Evolutionary conservation across 64 coral and sea anemone species (phyloP).

Genomic region (Exaiptasia diaphana): DNA sequence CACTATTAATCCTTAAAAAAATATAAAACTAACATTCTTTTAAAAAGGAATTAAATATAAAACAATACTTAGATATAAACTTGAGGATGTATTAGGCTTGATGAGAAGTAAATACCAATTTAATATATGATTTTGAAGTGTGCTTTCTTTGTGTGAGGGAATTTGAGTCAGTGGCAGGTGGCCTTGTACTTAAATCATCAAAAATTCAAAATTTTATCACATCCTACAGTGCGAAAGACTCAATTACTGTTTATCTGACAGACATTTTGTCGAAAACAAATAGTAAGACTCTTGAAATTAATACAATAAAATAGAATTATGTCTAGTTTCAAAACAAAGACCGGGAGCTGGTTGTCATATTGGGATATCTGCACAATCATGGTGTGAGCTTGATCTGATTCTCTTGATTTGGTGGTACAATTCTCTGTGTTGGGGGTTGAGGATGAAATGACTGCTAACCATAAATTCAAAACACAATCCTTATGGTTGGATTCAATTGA

Average conservation of each 20-base stretch:
- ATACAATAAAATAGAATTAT: slow-evolving; percentile 1
- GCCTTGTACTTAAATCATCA: neutral
- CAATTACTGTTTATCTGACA: slow-evolving; percentile 20
- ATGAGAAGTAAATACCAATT: too few species aligned
- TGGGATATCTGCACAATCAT: neutral
- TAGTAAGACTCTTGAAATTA: neutral
- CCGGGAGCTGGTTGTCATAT: neutral
- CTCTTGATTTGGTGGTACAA: slow-evolving; percentile 8
- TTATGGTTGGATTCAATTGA: neutral
- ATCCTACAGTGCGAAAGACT: neutral
- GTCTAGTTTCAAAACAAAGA: slow-evolving; percentile 3
- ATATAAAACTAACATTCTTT: too few species aligned
- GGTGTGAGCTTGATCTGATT: neutral
- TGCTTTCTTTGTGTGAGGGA: neutral
- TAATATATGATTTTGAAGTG: too few species aligned
- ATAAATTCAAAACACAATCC: neutral
- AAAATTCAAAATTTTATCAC: slow-evolving; percentile 32
- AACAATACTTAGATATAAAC: too few species aligned
- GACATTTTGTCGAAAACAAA: neutral
- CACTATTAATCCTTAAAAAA: too few species aligned
- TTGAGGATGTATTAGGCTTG: too few species aligned
- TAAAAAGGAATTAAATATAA: too few species aligned
- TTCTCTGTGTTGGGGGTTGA: neutral
- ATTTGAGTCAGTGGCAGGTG: neutral
- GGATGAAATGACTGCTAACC: neutral